A percentile compares a stretch with the other conserved stretches of the same genome.
Evolutionary conservation across 2,888 invertebrate genomes (phyloP).

Genomic region (Terebella lapidaria): DNA sequence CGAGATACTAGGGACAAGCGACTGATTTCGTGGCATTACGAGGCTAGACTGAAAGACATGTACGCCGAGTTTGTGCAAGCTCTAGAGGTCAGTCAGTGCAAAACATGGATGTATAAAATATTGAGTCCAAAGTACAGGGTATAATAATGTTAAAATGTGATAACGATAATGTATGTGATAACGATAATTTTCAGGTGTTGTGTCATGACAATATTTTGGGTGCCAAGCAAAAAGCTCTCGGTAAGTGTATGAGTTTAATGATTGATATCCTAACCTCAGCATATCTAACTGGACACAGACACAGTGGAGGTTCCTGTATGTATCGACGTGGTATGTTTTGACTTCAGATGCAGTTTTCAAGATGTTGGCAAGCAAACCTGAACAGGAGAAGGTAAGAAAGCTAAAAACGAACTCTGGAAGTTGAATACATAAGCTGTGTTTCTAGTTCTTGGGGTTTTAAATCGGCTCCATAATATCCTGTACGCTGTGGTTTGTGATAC

Average conservation of each 20-base stretch:
- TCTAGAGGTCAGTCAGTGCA: conserved; percentile 58
- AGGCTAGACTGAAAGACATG: conserved; percentile 76
- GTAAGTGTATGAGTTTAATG: too few species aligned
- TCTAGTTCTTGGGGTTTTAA: too few species aligned
- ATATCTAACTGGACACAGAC: too few species aligned
- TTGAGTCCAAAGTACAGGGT: too few species aligned
- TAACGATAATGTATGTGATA: background rate
- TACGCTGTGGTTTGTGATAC: background rate
- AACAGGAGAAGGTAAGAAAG: conserved; percentile 75
- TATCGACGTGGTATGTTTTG: too few species aligned
- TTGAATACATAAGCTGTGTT: too few species aligned
- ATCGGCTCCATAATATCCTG: too few species aligned
- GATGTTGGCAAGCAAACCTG: conserved; percentile 72
- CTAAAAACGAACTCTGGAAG: too few species aligned
- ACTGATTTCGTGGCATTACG: conserved; percentile 73
- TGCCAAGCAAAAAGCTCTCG: conserved; percentile 74
- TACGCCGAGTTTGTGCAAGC: conserved; percentile 70
- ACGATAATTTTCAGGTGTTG: conserved; percentile 53
- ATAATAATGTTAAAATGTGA: too few species aligned
- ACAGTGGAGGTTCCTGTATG: too few species aligned
- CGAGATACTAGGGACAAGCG: conserved; percentile 45
- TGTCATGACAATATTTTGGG: conserved; percentile 75
- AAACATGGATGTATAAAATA: too few species aligned
- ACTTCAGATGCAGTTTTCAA: conserved; percentile 63
- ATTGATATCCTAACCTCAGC: too few species aligned